Evolutionary conservation across 2,113 vertebrate genomes (phyloP).

Genomic region (Lagopus leucura): DNA sequence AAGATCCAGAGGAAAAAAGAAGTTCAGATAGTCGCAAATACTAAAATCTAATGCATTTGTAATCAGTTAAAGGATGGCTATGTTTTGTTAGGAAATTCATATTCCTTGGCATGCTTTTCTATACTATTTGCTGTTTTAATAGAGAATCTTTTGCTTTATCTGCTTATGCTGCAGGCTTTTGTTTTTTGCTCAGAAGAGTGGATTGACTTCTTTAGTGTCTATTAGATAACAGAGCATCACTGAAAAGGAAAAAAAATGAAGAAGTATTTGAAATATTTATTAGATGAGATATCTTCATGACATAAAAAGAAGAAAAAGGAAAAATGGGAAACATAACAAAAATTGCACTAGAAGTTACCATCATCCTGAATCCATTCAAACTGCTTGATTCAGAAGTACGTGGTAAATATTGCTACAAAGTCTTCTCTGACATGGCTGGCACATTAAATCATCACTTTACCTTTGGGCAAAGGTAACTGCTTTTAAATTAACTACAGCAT

Average conservation of each 20-base stretch:
- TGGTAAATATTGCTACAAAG: background rate
- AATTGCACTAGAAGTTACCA: background rate
- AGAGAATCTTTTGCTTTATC: background rate
- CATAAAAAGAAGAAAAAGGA: background rate
- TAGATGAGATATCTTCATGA: background rate
- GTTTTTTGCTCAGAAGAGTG: background rate
- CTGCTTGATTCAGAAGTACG: background rate
- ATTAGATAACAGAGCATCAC: background rate
- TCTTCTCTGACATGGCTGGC: background rate
- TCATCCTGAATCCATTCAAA: background rate
- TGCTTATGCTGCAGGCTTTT: background rate
- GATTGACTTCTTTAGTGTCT: background rate
- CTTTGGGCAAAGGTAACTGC: background rate
- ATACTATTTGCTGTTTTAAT: background rate
- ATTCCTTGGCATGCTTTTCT: background rate
- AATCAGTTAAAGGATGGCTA: background rate
- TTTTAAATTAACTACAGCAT: background rate
- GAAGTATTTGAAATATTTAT: background rate
- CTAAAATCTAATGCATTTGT: background rate
- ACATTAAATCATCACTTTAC: background rate
- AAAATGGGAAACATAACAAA: background rate
- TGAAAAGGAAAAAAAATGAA: background rate
- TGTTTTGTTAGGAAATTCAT: background rate
- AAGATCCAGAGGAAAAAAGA: background rate
- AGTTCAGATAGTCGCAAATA: background rate